phyloP scores from a whole-genome alignment of 2,113 vertebrate genomes.

The Heterotis niloticus region DNA sequence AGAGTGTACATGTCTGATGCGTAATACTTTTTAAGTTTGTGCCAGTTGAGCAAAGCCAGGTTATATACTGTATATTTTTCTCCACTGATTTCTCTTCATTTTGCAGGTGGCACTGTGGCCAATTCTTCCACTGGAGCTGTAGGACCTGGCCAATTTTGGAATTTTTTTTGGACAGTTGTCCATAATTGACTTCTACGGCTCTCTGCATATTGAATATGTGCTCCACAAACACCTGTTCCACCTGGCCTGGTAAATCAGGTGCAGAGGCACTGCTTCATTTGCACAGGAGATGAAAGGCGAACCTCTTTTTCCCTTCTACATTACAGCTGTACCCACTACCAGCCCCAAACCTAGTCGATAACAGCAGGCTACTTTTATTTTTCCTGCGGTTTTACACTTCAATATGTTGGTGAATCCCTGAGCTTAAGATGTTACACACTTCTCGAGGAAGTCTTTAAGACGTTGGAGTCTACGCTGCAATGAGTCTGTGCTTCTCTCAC shows the following conservation, averaged over 20 bases:
- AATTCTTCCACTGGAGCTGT: not conserved
- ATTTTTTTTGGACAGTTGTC: not conserved
- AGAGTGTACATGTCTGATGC: not conserved
- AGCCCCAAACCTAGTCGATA: no score
- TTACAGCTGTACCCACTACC: not conserved
- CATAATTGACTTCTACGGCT: not conserved
- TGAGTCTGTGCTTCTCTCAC: not conserved
- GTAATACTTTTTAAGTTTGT: not conserved
- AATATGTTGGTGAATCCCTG: not conserved
- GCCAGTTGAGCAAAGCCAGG: not conserved
- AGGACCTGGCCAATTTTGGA: not conserved
- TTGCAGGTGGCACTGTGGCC: not conserved
- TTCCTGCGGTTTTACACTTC: not conserved
- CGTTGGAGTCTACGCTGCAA: not conserved
- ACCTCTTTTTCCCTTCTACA: not conserved
- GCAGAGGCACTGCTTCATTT: not conserved
- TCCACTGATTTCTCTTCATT: not conserved
- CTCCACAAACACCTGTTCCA: not conserved
- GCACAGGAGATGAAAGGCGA: not conserved
- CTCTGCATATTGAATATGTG: not conserved
- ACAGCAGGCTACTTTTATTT: not conserved
- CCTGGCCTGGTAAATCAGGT: not conserved
- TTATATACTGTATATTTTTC: slow-evolving; percentile 7
- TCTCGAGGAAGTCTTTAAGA: not conserved
- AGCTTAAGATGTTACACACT: no score